A percentile compares a stretch with the other conserved stretches of the same genome.
Conservation (phyloP, 2,888 invertebrate species). For the Tuta absoluta region DNA sequence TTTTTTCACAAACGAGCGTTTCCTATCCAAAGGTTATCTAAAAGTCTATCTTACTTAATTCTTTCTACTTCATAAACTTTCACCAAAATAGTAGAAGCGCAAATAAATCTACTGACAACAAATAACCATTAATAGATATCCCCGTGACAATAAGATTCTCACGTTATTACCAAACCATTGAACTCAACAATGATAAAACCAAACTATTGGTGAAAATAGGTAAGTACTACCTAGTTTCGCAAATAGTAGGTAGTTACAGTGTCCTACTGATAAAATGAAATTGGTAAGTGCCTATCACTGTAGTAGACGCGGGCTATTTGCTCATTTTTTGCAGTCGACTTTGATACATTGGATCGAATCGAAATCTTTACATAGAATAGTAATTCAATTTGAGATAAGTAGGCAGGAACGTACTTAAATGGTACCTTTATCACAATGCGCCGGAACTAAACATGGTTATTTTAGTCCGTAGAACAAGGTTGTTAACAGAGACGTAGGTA, state of each 20-base stretch:
- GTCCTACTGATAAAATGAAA: background rate
- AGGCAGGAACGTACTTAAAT: background rate
- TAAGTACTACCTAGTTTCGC: background rate
- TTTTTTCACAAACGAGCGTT: too few species aligned
- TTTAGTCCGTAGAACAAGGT: too few species aligned
- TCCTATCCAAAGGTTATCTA: too few species aligned
- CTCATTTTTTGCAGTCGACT: too few species aligned
- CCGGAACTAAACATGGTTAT: too few species aligned
- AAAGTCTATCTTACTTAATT: too few species aligned
- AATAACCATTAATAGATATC: background rate
- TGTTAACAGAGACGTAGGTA: too few species aligned
- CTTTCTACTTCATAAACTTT: background rate
- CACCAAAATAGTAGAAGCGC: background rate
- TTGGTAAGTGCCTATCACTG: background rate
- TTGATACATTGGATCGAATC: too few species aligned
- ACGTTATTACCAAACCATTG: slow-evolving; percentile 7
- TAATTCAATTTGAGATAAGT: too few species aligned
- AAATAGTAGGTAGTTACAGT: background rate
- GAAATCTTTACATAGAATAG: too few species aligned
- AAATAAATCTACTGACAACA: background rate
- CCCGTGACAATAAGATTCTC: background rate
- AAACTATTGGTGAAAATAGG: background rate
- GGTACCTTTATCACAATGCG: too few species aligned
- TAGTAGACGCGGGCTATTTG: too few species aligned
- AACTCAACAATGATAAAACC: background rate